phyloP scores from a whole-genome alignment of 2,797 vertebrate genomes.

The Morus bassanus region DNA sequence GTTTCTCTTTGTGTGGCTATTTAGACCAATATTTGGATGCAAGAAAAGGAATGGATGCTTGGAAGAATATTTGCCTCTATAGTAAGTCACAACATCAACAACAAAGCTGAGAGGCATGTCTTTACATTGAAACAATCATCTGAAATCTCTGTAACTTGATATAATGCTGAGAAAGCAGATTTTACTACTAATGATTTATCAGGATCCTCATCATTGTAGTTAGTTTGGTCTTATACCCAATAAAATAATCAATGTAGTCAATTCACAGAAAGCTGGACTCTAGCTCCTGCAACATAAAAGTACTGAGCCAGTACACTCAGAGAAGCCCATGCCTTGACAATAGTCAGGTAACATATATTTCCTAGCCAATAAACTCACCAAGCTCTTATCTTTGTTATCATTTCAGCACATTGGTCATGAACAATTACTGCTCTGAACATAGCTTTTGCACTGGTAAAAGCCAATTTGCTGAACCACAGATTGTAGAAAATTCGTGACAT shows the following conservation, averaged over 20 bases:
- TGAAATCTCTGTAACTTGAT: background rate
- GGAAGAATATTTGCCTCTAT: background rate
- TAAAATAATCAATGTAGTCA: background rate
- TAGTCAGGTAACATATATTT: background rate
- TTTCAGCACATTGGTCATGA: background rate
- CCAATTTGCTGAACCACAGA: background rate
- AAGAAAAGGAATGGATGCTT: background rate
- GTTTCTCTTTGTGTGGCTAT: background rate
- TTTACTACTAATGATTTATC: background rate
- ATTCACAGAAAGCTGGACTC: background rate
- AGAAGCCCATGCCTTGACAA: background rate
- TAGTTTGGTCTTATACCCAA: background rate
- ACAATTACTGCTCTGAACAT: background rate
- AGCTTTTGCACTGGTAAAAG: background rate
- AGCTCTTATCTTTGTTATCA: background rate
- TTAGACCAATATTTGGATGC: background rate
- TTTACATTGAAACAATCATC: background rate
- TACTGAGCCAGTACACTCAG: background rate
- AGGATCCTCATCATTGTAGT: background rate
- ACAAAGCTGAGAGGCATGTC: background rate
- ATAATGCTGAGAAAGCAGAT: background rate
- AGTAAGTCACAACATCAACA: background rate
- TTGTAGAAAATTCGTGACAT: background rate
- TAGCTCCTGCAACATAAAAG: background rate
- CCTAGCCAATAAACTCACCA: background rate